phyloP scores from a whole-genome alignment of 2,888 invertebrate species.

The Machimus rusticus region DNA sequence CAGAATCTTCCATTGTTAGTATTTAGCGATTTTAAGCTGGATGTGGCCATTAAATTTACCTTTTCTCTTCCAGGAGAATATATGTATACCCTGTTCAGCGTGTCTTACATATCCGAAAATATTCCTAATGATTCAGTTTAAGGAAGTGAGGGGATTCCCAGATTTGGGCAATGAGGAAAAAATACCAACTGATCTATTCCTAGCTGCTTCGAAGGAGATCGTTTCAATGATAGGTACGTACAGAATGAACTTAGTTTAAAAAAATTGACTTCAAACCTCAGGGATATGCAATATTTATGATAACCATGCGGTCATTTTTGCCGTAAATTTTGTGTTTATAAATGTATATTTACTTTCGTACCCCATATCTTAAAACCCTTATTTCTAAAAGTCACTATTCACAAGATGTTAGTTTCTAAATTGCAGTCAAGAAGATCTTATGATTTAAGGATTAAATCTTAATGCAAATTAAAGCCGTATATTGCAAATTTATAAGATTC shows the following conservation, averaged over 20 bases:
- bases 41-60: background rate
- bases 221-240: conserved; percentile 72
- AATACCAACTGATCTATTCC: conserved; percentile 69
- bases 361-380: too few relatives aligned
- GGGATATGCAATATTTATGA: too few relatives aligned
- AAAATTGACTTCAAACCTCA: background rate
- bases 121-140: conserved; percentile 53
- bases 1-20: background rate
- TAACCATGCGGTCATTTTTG: too few relatives aligned
- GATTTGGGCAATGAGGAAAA: conserved; percentile 64
- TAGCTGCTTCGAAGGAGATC: conserved; percentile 70
- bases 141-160: conserved; percentile 65
- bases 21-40: background rate
- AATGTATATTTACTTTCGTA: too few relatives aligned
- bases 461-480: too few relatives aligned
- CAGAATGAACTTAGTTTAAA: background rate
- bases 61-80: background rate
- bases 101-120: background rate
- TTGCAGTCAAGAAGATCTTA: too few relatives aligned
- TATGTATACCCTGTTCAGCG: background rate
- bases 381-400: too few relatives aligned
- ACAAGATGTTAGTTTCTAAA: too few relatives aligned
- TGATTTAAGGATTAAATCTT: too few relatives aligned
- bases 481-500: too few relatives aligned
- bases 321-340: too few relatives aligned